Conservation (phyloP, 2,888 invertebrate genomes). For the Abscondita cerata region DNA sequence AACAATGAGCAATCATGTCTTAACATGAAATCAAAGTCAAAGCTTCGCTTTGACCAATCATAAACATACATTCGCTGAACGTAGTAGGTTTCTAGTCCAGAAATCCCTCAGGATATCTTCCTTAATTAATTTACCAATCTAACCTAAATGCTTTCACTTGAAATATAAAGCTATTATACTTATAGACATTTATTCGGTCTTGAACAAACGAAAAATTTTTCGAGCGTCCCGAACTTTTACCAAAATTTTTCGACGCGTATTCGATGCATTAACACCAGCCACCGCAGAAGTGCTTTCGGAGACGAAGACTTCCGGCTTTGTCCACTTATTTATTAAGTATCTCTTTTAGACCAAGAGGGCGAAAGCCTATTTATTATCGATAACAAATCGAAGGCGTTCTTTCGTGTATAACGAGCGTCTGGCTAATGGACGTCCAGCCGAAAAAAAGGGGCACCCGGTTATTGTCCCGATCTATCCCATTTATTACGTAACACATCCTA, state of each 20-base stretch:
- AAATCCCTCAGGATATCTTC: constrained; percentile 24
- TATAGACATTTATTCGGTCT: not conserved
- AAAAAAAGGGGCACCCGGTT: constrained; percentile 13
- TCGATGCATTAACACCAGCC: no score
- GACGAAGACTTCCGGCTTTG: constrained; percentile 29
- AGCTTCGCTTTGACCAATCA: constrained; percentile 29
- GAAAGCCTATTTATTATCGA: constrained; percentile 26
- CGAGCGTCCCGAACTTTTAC: no score
- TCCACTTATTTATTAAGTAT: not conserved
- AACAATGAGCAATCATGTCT: constrained; percentile 24
- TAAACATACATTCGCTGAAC: constrained; percentile 18
- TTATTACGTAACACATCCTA: constrained; percentile 25
- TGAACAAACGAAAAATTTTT: no score
- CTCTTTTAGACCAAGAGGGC: not conserved
- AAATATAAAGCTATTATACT: constrained; percentile 3
- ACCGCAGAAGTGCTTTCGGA: constrained; percentile 24
- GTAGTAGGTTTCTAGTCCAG: constrained; percentile 10
- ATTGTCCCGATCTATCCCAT: constrained; percentile 29
- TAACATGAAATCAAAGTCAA: constrained; percentile 24
- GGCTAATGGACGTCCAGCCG: not conserved
- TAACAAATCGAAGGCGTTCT: constrained; percentile 36
- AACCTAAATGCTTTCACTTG: not conserved
- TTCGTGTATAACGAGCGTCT: constrained; percentile 18
- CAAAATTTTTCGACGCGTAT: no score
- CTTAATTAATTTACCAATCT: constrained; percentile 25